Conservation (phyloP, 2,888 invertebrate genomes). For the Nephrotoma flavescens region DNA sequence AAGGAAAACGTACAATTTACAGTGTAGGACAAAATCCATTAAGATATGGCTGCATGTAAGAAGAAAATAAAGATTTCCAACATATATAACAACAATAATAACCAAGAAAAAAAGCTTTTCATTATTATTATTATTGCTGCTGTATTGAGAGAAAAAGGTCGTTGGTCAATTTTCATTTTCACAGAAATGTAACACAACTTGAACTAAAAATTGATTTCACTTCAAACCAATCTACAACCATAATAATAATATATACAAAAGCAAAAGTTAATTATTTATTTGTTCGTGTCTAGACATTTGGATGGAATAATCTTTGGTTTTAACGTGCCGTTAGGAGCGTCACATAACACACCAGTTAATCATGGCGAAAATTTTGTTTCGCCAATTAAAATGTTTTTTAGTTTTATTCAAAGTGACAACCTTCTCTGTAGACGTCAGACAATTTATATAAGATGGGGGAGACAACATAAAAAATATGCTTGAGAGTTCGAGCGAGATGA, state of each 20-base stretch:
- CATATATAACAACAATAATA: background rate
- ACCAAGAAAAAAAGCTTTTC: background rate
- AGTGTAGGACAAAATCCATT: background rate
- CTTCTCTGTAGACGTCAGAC: too few species aligned
- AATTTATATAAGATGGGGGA: too few species aligned
- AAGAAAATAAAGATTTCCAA: background rate
- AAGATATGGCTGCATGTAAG: background rate
- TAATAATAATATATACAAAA: too few species aligned
- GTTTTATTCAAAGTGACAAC: too few species aligned
- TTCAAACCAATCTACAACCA: background rate
- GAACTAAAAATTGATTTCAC: background rate
- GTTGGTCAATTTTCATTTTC: background rate
- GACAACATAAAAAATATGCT: too few species aligned
- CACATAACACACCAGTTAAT: too few species aligned
- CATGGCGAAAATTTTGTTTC: too few species aligned
- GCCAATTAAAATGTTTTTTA: too few species aligned
- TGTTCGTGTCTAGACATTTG: background rate
- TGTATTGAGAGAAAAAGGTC: background rate
- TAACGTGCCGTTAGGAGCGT: too few species aligned
- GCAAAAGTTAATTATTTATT: background rate
- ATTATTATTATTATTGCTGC: background rate
- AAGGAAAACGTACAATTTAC: background rate
- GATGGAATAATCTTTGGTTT: too few species aligned
- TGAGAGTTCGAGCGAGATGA: too few species aligned
- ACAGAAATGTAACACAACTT: background rate